Base-by-base conservation (phyloP, 2,888 invertebrate genomes). In the Erebia epiphron region DNA sequence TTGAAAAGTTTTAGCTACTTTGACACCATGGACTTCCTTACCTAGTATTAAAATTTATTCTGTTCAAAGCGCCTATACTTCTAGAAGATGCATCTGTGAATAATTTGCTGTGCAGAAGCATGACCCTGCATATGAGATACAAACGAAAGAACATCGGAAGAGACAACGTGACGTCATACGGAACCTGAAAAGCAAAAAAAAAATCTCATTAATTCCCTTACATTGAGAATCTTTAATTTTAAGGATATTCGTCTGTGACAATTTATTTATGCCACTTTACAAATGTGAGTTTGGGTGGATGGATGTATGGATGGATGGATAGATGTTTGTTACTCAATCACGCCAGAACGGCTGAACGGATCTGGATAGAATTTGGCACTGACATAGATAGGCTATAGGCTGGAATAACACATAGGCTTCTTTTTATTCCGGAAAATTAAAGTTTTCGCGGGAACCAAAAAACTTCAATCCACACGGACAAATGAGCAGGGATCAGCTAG, bases 51-150 rank as follows among this genome's bases (percentile, higher is more conserved):
- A 99, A 99, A 95, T 99, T 99, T 91, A 99, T 99, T 89, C 99
- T 96, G 95, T 99, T 99, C 91, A 99, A 96, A 90, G 97, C 99
- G 94, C 97, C 98, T 95, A 98, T 98, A 94, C 98, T 98, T 89
- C 99, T 96, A 77, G 99, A 99, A 80, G 99, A 99, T 83, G 99
- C 99, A 94, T 99, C 99, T 78, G 99, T 99, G 95, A 99, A 99
- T 83, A 99, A 95, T 95, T 99, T 99, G 93, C 98, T 99, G 95
- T 99, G 99, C 83, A 99, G 95, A 87, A 99, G 95, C 99, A 99
- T 99, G 83, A 99, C 99, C 85, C 99, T 96, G 94, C 99, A 99
- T 94, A 99, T 99, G 92, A 99, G 96, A 95, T 99, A 99, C 85
- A 99, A 96, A 87, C 99, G 96, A 93, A 99, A 96, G 95, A 99